phyloP scores from a whole-genome alignment of 1,140 invertebrate species.

The Cydia splendana region DNA sequence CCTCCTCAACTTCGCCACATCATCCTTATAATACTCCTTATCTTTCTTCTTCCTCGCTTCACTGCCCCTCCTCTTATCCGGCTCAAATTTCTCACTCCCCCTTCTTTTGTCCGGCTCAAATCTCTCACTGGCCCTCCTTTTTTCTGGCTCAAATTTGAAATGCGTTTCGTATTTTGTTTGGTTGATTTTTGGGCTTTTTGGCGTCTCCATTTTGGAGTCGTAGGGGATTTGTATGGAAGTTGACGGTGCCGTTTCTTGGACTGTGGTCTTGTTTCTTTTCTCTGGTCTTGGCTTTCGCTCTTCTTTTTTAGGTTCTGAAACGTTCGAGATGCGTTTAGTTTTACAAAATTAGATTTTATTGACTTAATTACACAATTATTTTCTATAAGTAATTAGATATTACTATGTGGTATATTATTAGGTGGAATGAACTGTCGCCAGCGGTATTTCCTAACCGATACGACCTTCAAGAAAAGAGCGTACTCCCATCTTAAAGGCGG shows the following conservation, averaged over 20 bases:
- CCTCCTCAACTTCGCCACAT: slow-evolving; percentile 65
- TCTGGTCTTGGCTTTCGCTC: slow-evolving; percentile 4
- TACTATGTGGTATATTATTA: too few relatives aligned
- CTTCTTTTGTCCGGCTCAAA: slow-evolving; percentile 75
- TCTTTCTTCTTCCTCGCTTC: slow-evolving; percentile 70
- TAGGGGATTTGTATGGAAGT: slow-evolving; percentile 67
- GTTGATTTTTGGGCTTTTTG: slow-evolving; percentile 74
- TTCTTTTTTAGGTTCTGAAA: slow-evolving; percentile 53
- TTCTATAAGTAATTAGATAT: too few relatives aligned
- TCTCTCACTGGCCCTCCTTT: slow-evolving; percentile 67
- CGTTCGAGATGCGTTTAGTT: too few relatives aligned
- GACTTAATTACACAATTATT: too few relatives aligned
- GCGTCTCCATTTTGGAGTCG: slow-evolving; percentile 65
- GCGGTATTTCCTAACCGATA: too few relatives aligned
- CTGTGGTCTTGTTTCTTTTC: slow-evolving; percentile 39
- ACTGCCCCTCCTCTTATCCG: slow-evolving; percentile 62
- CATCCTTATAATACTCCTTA: slow-evolving; percentile 73
- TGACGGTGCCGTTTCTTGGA: slow-evolving; percentile 58
- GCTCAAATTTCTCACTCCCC: slow-evolving; percentile 52
- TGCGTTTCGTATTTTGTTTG: slow-evolving; percentile 73
- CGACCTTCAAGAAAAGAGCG: too few relatives aligned
- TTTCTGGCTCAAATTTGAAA: slow-evolving; percentile 79
- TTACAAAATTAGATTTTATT: too few relatives aligned
- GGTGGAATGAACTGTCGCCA: too few relatives aligned
- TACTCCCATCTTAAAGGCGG: too few relatives aligned